phyloP scores from a whole-genome alignment of 2,113 vertebrate species.

The Perca schrenkii region DNA sequence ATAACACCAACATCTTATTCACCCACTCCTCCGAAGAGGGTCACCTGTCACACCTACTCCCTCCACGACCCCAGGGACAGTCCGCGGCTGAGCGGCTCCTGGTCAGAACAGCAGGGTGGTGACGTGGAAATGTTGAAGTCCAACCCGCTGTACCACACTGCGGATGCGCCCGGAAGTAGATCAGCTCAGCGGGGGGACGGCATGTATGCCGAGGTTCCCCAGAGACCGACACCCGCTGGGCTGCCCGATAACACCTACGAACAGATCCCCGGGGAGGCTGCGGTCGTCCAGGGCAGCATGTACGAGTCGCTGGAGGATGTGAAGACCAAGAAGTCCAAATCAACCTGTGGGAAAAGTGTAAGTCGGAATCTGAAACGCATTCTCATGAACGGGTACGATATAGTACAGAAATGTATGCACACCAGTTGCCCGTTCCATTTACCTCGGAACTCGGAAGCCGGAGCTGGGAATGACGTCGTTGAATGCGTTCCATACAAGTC shows the following conservation, averaged over 20 bases:
- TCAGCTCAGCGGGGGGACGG: background rate
- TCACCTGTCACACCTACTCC: conserved; percentile 64
- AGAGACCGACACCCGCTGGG: background rate
- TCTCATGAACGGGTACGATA: too few species aligned
- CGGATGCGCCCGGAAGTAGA: background rate
- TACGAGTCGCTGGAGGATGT: conserved; percentile 77
- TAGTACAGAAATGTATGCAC: too few species aligned
- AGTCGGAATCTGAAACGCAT: conserved; percentile 23
- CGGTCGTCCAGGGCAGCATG: conserved; percentile 49
- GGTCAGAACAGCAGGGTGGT: conserved; percentile 38
- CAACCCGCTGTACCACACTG: conserved; percentile 62
- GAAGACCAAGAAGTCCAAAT: conserved; percentile 68
- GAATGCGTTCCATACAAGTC: too few species aligned
- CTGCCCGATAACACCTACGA: conserved; percentile 73
- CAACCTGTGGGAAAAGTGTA: conserved; percentile 71
- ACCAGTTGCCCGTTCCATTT: too few species aligned
- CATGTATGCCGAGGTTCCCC: conserved; percentile 75
- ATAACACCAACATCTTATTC: conserved; percentile 10
- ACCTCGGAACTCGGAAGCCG: too few species aligned
- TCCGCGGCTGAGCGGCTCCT: background rate
- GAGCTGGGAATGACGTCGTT: too few species aligned
- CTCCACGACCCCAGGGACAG: conserved; percentile 38
- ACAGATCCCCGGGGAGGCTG: conserved; percentile 53
- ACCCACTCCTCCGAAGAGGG: conserved; percentile 39
- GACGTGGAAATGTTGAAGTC: conserved; percentile 17